Conservation (phyloP, 2,888 invertebrate genomes). For the Chalcosyrphus nemorum region DNA sequence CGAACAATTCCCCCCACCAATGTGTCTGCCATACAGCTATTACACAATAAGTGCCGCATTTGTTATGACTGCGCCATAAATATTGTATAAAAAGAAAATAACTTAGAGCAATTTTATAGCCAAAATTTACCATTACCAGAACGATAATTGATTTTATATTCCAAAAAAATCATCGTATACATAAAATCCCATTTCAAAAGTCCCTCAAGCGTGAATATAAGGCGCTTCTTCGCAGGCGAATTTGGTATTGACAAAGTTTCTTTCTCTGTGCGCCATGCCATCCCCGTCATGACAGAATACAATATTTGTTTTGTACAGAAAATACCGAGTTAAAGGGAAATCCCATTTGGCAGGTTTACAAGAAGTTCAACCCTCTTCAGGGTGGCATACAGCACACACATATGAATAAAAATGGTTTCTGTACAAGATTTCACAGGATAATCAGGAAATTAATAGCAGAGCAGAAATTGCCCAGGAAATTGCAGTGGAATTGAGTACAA, state of each 20-base stretch:
- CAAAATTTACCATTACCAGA: conserved; percentile 47
- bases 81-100: conserved; percentile 17
- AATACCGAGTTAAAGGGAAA: conserved; percentile 43
- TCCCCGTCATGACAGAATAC: conserved; percentile 34
- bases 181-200: conserved; percentile 36
- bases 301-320: conserved; percentile 46
- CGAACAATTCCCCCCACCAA: neutral
- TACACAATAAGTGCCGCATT: conserved; percentile 49
- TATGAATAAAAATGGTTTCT: conserved; percentile 14
- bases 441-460: conserved; percentile 69
- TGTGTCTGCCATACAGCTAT: conserved; percentile 12
- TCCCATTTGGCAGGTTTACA: conserved; percentile 61
- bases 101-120: conserved; percentile 36
- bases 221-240: conserved; percentile 3
- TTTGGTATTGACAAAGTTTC: conserved; percentile 29
- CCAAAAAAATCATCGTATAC: conserved; percentile 15
- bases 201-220: conserved; percentile 34
- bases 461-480: conserved; percentile 65
- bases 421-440: conserved; percentile 52
- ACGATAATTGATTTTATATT: conserved; percentile 62
- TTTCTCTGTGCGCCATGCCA: neutral
- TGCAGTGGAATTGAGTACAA: conserved; percentile 55
- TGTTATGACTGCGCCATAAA: conserved; percentile 52
- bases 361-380: conserved; percentile 44
- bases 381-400: neutral